These are phyloP conservation scores for Odobenus rosmarus DNA, from an alignment of 2,113 vertebrate species.

Conservation along the genomic window DNA sequence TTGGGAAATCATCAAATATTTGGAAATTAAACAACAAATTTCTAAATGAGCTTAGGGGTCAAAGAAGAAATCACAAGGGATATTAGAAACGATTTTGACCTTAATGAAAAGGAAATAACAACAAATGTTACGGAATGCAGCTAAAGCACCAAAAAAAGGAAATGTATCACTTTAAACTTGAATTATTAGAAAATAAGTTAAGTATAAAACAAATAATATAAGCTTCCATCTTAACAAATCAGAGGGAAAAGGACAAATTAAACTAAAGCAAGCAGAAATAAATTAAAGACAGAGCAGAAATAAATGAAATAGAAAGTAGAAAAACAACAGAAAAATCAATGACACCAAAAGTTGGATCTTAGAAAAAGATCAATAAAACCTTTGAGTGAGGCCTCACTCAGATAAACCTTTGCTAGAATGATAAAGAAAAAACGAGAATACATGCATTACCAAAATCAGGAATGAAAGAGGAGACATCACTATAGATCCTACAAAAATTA, in stretches of 20 bases:
- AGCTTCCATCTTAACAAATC: not conserved
- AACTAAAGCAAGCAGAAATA: not conserved
- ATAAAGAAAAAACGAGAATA: not conserved
- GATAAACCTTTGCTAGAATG: not conserved
- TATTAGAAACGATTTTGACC: not conserved
- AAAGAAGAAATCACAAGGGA: not conserved
- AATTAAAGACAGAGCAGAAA: not conserved
- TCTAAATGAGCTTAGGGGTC: not conserved
- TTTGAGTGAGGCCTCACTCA: not conserved
- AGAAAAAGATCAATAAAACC: not conserved
- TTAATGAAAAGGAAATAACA: not conserved
- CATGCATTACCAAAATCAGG: not conserved
- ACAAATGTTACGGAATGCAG: not conserved
- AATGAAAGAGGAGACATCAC: not conserved
- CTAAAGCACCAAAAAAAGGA: not conserved
- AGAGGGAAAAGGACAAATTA: not conserved
- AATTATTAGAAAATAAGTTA: not conserved
- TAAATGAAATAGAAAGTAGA: not conserved
- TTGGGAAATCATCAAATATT: not conserved
- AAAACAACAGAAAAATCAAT: conserved; percentile 19
- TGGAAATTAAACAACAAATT: conserved; percentile 18
- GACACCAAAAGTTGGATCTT: not conserved
- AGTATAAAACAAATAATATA: not conserved
- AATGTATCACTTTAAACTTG: not conserved
- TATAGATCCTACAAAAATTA: not conserved